phyloP scores from a whole-genome alignment of 1,140 invertebrate genomes.

The Oscheius sp. region DNA sequence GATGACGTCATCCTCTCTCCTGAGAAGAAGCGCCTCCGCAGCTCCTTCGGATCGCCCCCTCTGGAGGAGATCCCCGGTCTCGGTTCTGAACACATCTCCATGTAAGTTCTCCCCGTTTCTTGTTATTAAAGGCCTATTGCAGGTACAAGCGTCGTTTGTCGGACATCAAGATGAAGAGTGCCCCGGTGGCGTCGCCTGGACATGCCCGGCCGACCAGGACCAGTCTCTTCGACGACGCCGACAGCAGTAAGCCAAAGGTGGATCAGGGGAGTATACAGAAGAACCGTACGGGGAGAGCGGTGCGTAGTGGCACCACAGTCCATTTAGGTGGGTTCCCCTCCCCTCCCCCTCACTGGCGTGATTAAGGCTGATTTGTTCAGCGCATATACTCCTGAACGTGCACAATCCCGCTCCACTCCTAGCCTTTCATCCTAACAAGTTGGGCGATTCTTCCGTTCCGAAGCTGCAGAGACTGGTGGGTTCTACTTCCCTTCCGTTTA shows the following conservation, averaged over 20 bases:
- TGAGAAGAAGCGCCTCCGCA: neutral
- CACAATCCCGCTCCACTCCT: neutral
- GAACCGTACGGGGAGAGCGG: conserved; percentile 1
- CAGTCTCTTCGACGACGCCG: conserved; percentile 4
- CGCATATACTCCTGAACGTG: conserved; percentile 7
- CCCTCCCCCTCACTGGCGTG: neutral
- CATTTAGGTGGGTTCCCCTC: neutral
- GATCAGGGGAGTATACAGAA: neutral
- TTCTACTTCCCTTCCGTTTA: too few relatives aligned
- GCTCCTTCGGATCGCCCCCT: neutral
- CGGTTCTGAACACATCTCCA: neutral
- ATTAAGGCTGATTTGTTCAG: conserved; percentile 10
- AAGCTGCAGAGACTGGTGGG: conserved; percentile 5
- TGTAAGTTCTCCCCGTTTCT: too few relatives aligned
- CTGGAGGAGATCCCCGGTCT: neutral
- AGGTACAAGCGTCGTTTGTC: neutral
- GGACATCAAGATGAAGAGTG: neutral
- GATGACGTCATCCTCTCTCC: too few relatives aligned
- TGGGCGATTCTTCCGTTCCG: neutral
- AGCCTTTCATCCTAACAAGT: neutral
- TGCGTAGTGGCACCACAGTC: neutral
- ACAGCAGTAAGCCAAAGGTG: neutral
- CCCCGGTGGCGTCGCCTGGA: neutral
- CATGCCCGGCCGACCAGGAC: neutral
- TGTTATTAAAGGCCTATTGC: too few relatives aligned